phyloP scores from a whole-genome alignment of 2,797 vertebrate genomes.

The Pygocentrus nattereri region DNA sequence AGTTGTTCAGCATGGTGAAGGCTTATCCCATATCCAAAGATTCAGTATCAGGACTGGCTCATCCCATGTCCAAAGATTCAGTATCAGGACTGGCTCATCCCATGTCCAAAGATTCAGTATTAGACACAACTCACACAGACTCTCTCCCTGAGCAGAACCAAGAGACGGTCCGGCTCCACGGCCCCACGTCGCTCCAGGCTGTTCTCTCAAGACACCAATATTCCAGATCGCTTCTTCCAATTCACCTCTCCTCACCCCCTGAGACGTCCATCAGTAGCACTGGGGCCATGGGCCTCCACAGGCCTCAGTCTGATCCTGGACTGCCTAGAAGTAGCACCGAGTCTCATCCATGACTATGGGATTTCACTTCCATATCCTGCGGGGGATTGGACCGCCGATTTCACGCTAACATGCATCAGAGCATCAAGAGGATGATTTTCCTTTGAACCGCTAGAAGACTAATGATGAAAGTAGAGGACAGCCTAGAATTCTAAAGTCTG shows the following conservation, averaged over 20 bases:
- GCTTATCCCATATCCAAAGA: slow-evolving; percentile 90
- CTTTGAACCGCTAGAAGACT: slow-evolving; percentile 5
- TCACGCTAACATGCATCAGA: not conserved
- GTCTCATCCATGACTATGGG: slow-evolving; percentile 35
- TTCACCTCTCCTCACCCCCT: slow-evolving; percentile 84
- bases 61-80: slow-evolving; percentile 91
- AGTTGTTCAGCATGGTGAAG: slow-evolving; percentile 83
- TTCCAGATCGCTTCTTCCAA: slow-evolving; percentile 82
- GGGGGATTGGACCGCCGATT: not conserved
- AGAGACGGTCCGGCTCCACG: slow-evolving; percentile 55
- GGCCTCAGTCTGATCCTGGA: slow-evolving; percentile 90
- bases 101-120: slow-evolving; percentile 90
- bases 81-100: slow-evolving; percentile 81
- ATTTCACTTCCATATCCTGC: slow-evolving; percentile 1
- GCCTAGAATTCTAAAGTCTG: slow-evolving; percentile 5
- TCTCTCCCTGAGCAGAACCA: slow-evolving; percentile 74
- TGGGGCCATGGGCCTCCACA: slow-evolving; percentile 82
- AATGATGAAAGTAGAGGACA: not conserved
- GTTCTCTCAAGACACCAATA: slow-evolving; percentile 73
- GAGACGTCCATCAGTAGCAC: slow-evolving; percentile 78
- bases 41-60: slow-evolving; percentile 81
- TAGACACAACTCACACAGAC: slow-evolving; percentile 79
- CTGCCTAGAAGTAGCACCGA: slow-evolving; percentile 86
- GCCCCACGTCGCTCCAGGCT: slow-evolving; percentile 72
- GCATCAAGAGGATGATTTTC: not conserved